Evolutionary conservation across 2,888 invertebrate genomes (phyloP).

Genomic region (Cheiracanthium punctorium): DNA sequence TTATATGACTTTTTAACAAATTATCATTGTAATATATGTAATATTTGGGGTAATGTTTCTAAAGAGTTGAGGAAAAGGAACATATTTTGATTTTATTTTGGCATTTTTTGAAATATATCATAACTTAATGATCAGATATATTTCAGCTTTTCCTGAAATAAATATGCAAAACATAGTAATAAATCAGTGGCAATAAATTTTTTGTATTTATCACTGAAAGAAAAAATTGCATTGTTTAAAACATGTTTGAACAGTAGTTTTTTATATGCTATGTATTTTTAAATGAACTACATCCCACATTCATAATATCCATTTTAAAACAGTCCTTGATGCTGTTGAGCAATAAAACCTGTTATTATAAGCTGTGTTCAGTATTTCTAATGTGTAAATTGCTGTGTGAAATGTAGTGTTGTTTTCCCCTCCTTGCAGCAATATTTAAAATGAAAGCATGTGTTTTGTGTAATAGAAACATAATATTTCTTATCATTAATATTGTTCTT

Average conservation of each 20-base stretch:
- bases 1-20: constrained; percentile 64
- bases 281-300: neutral
- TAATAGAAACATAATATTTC: neutral
- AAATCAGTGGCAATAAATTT: constrained; percentile 29
- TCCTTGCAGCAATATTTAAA: neutral
- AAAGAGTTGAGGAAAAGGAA: constrained; percentile 11
- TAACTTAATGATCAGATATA: neutral
- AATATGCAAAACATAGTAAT: constrained; percentile 7
- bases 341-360: constrained; percentile 2
- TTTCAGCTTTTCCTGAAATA: constrained; percentile 4
- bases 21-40: constrained; percentile 61
- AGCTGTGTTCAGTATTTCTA: neutral
- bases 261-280: constrained; percentile 1
- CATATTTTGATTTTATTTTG: constrained; percentile 26
- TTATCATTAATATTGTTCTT: too few species aligned
- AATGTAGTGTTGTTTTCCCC: neutral
- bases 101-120: constrained; percentile 35
- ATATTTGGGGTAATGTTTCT: constrained; percentile 56
- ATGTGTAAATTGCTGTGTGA: neutral
- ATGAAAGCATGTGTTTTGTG: neutral
- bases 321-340: neutral
- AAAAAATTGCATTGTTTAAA: constrained; percentile 21
- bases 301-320: neutral
- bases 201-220: constrained; percentile 40
- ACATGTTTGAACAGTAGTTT: constrained; percentile 18